A percentile compares a stretch with the other conserved stretches of the same genome.
These are phyloP conservation scores for Platynereis dumerilii DNA, from an alignment of 2,888 invertebrate species.

Conservation along the genomic window DNA sequence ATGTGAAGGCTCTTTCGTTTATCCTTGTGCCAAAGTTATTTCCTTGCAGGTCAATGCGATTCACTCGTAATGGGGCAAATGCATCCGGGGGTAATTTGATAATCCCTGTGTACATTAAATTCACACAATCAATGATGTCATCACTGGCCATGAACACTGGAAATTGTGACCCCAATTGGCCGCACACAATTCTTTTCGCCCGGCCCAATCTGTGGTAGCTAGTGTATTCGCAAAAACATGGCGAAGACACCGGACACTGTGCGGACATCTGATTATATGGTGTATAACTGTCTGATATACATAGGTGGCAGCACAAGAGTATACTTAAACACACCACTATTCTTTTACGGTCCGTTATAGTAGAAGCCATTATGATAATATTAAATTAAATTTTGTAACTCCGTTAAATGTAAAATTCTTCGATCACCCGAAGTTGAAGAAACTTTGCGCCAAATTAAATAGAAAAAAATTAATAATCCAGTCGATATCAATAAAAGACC, in stretches of 20 bases:
- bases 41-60: slow-evolving; percentile 36
- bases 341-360: too few species aligned
- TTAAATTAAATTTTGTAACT: too few species aligned
- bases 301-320: too few species aligned
- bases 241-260: slow-evolving; percentile 16
- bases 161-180: slow-evolving; percentile 12
- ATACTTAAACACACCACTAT: too few species aligned
- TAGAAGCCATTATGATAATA: too few species aligned
- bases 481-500: too few species aligned
- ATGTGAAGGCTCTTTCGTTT: slow-evolving; percentile 27
- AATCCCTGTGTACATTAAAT: slow-evolving; percentile 19
- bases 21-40: slow-evolving; percentile 32
- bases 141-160: slow-evolving; percentile 12
- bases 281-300: neutral
- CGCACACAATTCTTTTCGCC: slow-evolving; percentile 14
- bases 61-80: slow-evolving; percentile 17
- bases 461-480: too few species aligned
- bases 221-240: slow-evolving; percentile 21
- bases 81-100: slow-evolving; percentile 2
- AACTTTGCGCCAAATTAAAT: too few species aligned
- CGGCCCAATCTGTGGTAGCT: neutral
- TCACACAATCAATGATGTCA: slow-evolving; percentile 18
- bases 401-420: too few species aligned
- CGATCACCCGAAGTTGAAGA: too few species aligned
- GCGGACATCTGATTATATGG: neutral